Evolutionary conservation across 2,888 invertebrate genomes (phyloP), one percentile per base, ranked within the genome.

Genomic region (Trissolcus brochymenae): DNA sequence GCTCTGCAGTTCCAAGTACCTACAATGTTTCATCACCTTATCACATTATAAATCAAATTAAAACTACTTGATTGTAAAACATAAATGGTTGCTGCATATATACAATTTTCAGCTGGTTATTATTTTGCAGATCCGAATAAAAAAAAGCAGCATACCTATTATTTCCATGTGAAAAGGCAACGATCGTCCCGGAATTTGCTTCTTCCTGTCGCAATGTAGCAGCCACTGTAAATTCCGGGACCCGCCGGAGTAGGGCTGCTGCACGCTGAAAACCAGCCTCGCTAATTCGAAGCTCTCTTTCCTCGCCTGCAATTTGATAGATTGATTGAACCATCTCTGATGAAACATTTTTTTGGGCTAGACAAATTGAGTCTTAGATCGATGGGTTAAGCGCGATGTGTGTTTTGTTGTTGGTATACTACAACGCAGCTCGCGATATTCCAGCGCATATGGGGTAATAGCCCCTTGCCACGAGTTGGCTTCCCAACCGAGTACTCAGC

Each of bases 1-100:
- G 88, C 96, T 96, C 91, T 96, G 96, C 90, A 97, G 92, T 92
- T 97, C 96, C 91, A 96, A 92, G 91, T 95, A 95, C 92, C 96
- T 95, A 50, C 40, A 46, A 56, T 7, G 19, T 55, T 35, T 62
- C 1, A 49, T n/a, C n/a, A n/a, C n/a, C n/a, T n/a, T n/a, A n/a
- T n/a, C n/a, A n/a, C n/a, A n/a, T n/a, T 40, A 13, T 41, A 13
- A 41, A 9, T 13, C 13, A 9, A 41, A 13, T 9, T 2, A 41
- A 1, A 41, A 41, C 3, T 41, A 41, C 3, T 13, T 41, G 1
- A 41, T 13, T 41, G 2, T 2, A 41, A 41, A 41, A 41, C 9
- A 19, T 19, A 19, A 19, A 19, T 19, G 2, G 1, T 2, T 19
- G 19, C n/a, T n/a, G n/a, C n/a, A n/a, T 19, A 19, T 19, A 19